Evolutionary conservation across 2,888 invertebrate genomes (phyloP).

Genomic region (Mimachlamys varia): DNA sequence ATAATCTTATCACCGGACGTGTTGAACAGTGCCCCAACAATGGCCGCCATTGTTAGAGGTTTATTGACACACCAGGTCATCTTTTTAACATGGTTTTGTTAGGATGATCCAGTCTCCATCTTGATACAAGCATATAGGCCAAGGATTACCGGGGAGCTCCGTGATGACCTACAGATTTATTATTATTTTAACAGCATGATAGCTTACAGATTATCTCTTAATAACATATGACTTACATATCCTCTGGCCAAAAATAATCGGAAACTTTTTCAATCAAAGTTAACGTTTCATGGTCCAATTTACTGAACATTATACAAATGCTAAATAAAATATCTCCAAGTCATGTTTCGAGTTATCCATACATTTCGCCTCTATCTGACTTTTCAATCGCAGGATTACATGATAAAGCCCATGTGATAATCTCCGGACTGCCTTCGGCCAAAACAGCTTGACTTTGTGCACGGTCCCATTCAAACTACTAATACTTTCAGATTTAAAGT

Average conservation of each 20-base stretch:
- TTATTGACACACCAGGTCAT: neutral
- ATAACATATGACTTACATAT: neutral
- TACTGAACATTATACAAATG: neutral
- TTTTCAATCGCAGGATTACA: neutral
- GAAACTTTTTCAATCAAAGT: neutral
- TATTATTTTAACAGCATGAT: neutral
- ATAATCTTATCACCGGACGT: neutral
- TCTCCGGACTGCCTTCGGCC: neutral
- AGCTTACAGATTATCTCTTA: neutral
- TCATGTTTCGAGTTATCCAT: neutral
- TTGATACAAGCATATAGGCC: neutral
- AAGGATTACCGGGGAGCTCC: neutral
- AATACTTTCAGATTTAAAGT: neutral
- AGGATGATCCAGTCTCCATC: neutral
- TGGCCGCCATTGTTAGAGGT: neutral
- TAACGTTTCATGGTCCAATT: neutral
- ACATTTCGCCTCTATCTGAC: neutral
- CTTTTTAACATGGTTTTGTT: neutral
- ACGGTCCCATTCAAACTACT: neutral
- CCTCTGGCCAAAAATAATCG: neutral
- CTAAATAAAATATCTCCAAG: neutral
- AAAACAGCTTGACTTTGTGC: constrained; percentile 26
- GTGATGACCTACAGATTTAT: neutral
- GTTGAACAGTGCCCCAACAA: neutral
- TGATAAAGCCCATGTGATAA: neutral